Conservation (phyloP, 2,113 vertebrate species). For the Gymnobelideus leadbeateri region DNA sequence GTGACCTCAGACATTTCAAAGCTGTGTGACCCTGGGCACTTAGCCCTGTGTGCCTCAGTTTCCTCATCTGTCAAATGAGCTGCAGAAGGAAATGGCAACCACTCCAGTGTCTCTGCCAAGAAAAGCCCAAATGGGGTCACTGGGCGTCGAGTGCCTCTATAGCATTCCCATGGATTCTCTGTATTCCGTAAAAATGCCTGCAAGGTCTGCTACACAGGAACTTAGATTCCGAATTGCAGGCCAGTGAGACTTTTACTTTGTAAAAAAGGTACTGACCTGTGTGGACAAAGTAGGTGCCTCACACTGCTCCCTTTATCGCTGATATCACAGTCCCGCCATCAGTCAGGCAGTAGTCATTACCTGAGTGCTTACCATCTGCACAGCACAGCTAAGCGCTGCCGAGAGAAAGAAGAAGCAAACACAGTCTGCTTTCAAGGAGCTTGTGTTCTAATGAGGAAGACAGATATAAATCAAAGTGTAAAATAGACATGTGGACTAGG, state of each 20-base stretch:
- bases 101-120: neutral
- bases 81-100: neutral
- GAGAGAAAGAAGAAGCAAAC: neutral
- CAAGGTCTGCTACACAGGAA: no score
- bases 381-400: neutral
- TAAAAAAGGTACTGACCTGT: no score
- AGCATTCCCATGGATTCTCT: neutral
- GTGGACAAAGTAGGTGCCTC: no score
- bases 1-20: no score
- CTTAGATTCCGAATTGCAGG: no score
- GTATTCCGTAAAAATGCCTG: neutral
- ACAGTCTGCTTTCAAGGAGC: neutral
- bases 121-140: neutral
- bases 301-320: no score
- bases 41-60: no score
- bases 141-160: rapidly evolving
- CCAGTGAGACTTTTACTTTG: no score
- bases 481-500: neutral
- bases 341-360: no score
- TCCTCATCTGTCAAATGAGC: no score
- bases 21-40: no score
- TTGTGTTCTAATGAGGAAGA: neutral
- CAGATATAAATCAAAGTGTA: neutral
- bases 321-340: no score
- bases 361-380: neutral